Evolutionary conservation across 1,140 invertebrate genomes (phyloP), one percentile per base, ranked within the genome.

Genomic region (Aphaenogaster ashmeadi): DNA sequence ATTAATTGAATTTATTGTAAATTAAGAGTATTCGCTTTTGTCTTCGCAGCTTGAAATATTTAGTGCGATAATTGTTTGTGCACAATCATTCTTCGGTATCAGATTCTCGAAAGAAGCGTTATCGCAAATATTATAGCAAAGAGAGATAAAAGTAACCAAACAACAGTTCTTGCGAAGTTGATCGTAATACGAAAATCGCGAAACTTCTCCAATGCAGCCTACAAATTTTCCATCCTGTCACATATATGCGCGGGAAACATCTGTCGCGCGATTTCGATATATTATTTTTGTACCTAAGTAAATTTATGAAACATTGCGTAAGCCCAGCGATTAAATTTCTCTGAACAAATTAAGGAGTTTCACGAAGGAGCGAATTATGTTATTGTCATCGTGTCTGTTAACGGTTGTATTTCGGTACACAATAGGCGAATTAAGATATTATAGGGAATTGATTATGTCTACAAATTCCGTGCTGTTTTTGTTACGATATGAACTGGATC

Each of bases 381-480:
- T 87, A 87, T 60, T 52, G 38, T 79, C 69, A 89, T 74, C 83
- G 66, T 89, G 74, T 91, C 74, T 91, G 87, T 91, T 90, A 88
- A 89, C 87, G 86, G 27, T 90, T 92, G 62, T 92, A 92, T 88
- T 92, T 84, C 87, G 88, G 77, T 87, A 91, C n/a, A 72, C 50
- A 74, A 74, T 47, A 83, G 52, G 67, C 67, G 38, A 38, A 69
- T 81, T 88, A 87, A 91, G 71, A 75, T 71, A 88, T 89, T 88
- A 77, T 69, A 90, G 58, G 79, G 44, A 87, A 89, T 88, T 88
- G 89, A 92, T 92, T 88, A 88, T 91, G 86, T 83, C 41, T 92
- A 91, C 75, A 77, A 91, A 92, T 92, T 93, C 87, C 91, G 71
- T 91, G 86, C 87, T 92, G 87, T 86, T 89, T 92, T 91, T 89